Evolutionary conservation across 2,888 invertebrate species (phyloP), one percentile per base, ranked within the genome.

Genomic region (Philereme transversata): DNA sequence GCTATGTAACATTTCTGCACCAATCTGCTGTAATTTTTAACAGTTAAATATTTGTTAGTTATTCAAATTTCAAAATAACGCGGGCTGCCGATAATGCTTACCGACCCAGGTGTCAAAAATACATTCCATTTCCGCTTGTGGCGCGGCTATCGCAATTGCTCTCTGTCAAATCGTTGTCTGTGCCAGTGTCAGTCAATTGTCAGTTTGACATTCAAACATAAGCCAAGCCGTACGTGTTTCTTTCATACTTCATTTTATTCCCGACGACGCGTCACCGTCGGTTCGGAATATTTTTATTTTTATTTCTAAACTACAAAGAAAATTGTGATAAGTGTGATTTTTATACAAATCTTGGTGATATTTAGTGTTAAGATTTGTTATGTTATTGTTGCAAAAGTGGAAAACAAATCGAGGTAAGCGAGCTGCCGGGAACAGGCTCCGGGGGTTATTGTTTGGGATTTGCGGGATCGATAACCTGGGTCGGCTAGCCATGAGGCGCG

Each of bases 381-480:
- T 85, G 87, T 86, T 85, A 85, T 87, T 87, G 84, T 89, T 89
- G 83, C 80, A 83, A 79, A 22, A 73, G 78, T 84, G 86, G 77
- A 86, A 85, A 86, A 83, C 79, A 79, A 78, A 84, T 85, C 87
- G 91, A 92, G 91, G 91, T 92, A 88, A 90, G 90, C 71, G 76
- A 72, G 72, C 69, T 72, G 71, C 70, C 65, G 72, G 57, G 57
- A 78, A 75, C 79, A 74, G 71, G 75, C 68, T 74, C 73, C 75
- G 75, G 77, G 76, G 78, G 79, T 84, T 80, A 84, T 88, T 92
- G 92, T 91, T 91, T 91, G 87, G 89, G 83, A 88, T 86, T 83
- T 82, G 81, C 82, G 89, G 87, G 91, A 92, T 92, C 92, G 91
- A 92, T 92, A 92, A 90, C 91, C 87, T 86, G 86, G 77, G 88